Evolutionary conservation across 1,140 invertebrate genomes (phyloP).

Genomic region (Globodera ellingtonae): DNA sequence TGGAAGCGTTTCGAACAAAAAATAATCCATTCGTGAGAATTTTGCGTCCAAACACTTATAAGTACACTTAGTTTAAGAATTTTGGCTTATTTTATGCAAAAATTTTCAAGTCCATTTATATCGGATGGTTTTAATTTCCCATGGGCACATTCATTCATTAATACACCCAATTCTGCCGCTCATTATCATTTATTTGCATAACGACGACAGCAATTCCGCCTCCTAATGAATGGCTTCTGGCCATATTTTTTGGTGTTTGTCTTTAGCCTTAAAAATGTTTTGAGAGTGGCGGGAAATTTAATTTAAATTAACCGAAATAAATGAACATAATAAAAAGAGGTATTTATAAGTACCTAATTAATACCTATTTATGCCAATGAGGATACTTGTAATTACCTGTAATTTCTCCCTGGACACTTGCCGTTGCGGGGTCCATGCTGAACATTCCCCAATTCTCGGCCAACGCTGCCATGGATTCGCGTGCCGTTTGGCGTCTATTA

Average conservation of each 20-base stretch:
- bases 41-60: background rate
- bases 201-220: background rate
- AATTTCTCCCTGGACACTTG: conserved; percentile 11
- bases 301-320: background rate
- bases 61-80: background rate
- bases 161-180: conserved; percentile 7
- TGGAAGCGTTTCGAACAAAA: conserved; percentile 13
- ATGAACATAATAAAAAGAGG: too few species aligned
- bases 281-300: too few species aligned
- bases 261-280: too few species aligned
- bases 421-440: conserved; percentile 8
- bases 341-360: too few species aligned
- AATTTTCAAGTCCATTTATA: background rate
- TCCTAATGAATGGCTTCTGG: background rate
- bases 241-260: background rate
- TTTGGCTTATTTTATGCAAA: background rate
- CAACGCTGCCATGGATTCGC: conserved; percentile 50
- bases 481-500: conserved; percentile 43
- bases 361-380: too few species aligned
- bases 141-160: conserved; percentile 12
- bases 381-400: conserved; percentile 4
- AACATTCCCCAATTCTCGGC: conserved; percentile 40
- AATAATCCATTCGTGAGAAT: conserved; percentile 21
- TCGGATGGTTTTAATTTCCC: background rate
- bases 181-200: conserved; percentile 13